Conservation (phyloP, 2,888 invertebrate genomes). For the Hypomecis punctinalis region DNA sequence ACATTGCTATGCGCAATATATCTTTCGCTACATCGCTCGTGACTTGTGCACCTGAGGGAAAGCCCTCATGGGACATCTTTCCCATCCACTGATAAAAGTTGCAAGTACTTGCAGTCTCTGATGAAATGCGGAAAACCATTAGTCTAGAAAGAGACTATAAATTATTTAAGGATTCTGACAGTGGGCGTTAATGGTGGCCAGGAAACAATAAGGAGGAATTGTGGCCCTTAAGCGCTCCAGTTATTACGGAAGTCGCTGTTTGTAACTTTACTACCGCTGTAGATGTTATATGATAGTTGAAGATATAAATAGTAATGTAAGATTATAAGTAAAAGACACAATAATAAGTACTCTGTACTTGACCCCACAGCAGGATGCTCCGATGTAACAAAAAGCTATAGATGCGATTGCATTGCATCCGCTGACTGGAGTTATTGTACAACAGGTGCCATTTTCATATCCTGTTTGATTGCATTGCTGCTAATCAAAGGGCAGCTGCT, state of each 20-base stretch:
- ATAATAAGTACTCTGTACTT: slow-evolving; percentile 12
- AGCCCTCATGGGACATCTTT: slow-evolving; percentile 58
- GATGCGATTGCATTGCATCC: slow-evolving; percentile 23
- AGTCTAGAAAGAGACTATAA: slow-evolving; percentile 40
- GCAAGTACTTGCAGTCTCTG: slow-evolving; percentile 22
- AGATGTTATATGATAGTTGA: slow-evolving; percentile 12
- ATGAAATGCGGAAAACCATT: slow-evolving; percentile 35
- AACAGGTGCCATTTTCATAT: slow-evolving; percentile 22
- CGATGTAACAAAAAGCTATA: slow-evolving; percentile 23
- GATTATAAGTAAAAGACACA: slow-evolving; percentile 5
- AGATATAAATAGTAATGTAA: neutral
- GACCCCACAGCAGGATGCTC: slow-evolving; percentile 20
- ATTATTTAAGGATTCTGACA: slow-evolving; percentile 37
- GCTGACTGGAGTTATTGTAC: slow-evolving; percentile 17
- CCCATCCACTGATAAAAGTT: slow-evolving; percentile 20
- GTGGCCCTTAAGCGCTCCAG: slow-evolving; percentile 33
- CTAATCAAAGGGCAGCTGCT: slow-evolving; percentile 1
- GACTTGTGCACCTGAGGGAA: slow-evolving; percentile 39
- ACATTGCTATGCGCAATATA: slow-evolving; percentile 10
- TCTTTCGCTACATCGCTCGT: slow-evolving; percentile 17
- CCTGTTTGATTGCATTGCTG: slow-evolving; percentile 19
- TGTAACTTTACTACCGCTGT: slow-evolving; percentile 19
- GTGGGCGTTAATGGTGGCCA: slow-evolving; percentile 45
- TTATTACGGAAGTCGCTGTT: slow-evolving; percentile 39
- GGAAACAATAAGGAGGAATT: slow-evolving; percentile 44